Evolutionary conservation across 2,113 vertebrate species (phyloP).

Genomic region (Raja brachyura): DNA sequence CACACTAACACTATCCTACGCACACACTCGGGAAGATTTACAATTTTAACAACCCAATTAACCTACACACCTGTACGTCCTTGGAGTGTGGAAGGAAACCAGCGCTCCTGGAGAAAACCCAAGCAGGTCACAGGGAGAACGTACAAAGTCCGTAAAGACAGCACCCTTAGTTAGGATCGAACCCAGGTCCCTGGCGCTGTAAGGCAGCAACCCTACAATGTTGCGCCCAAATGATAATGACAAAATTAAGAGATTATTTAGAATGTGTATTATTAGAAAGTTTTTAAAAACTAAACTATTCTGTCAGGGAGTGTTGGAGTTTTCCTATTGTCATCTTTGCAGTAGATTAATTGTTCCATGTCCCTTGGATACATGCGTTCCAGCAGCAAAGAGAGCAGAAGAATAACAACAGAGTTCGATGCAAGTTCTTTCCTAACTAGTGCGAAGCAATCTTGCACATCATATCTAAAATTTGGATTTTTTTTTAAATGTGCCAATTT

Average conservation of each 20-base stretch:
- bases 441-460: background rate
- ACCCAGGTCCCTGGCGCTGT: no score
- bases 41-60: no score
- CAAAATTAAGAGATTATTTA: background rate
- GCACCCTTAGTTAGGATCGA: no score
- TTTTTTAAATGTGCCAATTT: background rate
- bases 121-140: no score
- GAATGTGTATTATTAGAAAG: background rate
- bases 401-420: no score
- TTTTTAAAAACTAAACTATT: background rate
- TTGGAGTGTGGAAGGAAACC: no score
- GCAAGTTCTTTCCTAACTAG: background rate
- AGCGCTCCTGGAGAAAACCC: no score
- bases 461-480: background rate
- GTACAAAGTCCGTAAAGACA: no score
- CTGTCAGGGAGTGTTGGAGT: background rate
- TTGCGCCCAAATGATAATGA: background rate
- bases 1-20: no score
- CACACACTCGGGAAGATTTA: no score
- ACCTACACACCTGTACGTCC: no score
- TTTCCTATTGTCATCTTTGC: background rate
- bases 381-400: background rate
- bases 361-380: background rate
- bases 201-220: no score
- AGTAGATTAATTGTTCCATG: background rate